Conservation (phyloP, 1,140 invertebrate genomes). For the Calephelis virginiensis region DNA sequence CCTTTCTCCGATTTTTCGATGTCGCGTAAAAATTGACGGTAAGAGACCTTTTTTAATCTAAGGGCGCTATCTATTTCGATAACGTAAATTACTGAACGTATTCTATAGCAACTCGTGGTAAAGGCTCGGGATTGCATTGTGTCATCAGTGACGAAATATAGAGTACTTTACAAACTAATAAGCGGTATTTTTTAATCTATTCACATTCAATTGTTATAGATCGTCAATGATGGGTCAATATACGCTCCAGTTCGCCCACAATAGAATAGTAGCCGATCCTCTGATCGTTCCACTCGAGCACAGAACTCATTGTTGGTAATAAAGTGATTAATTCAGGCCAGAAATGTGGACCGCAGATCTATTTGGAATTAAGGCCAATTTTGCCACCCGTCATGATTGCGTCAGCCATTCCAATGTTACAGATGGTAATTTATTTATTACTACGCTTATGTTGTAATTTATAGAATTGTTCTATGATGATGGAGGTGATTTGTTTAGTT, state of each 20-base stretch:
- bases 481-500: background rate
- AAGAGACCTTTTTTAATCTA: no score
- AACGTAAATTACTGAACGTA: no score
- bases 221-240: conserved; percentile 36
- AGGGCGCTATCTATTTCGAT: no score
- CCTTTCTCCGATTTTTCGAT: no score
- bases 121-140: no score
- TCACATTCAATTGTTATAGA: conserved; percentile 20
- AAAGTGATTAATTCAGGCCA: conserved; percentile 67
- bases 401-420: conserved; percentile 31
- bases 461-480: background rate
- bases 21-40: no score
- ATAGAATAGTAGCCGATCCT: conserved; percentile 41
- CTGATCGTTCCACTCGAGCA: conserved; percentile 34
- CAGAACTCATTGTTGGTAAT: conserved; percentile 50
- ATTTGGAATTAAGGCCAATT: conserved; percentile 62
- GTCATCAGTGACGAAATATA: no score
- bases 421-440: conserved; percentile 14
- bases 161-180: background rate
- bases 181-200: conserved; percentile 12
- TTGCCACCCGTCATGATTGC: conserved; percentile 35
- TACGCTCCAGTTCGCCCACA: conserved; percentile 41
- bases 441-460: conserved; percentile 1
- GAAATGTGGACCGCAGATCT: conserved; percentile 56
- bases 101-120: no score